Base-by-base conservation (phyloP, 2,113 vertebrate genomes). In the Oreocharis arfaki region DNA sequence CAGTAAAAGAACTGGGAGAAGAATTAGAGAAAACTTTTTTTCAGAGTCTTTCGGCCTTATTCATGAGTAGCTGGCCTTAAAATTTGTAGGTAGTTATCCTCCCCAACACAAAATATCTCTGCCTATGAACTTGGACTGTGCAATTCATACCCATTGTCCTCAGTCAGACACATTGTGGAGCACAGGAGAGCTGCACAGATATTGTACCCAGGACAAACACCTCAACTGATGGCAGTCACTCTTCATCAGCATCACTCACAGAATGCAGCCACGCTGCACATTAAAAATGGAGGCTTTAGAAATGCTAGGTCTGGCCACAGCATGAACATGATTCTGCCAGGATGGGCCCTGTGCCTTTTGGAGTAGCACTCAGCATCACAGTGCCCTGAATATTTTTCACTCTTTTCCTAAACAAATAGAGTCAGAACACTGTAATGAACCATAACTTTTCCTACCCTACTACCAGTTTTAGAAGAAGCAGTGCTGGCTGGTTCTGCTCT, bases 191-290 rank as follows among this genome's bases (percentile, higher is more conserved):
- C 10, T 19, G 55, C 17, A 26, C 27, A 77, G 55, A 23, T 52
- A 49, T 67, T 87, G 52, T 37, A 71, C 14, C 59, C 59, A 75
- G 63, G 64, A 56, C 37, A 84, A 85, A 90, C 22, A 59, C 78
- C 33, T 47, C 70, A 85, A 3, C 20, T 18, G 71, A 60, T 24
- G 41, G 67, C 63, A 94, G 41, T 63, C 61, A 85, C 30, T 41
- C 13, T 49, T 60, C 35, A 77, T 44, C 75, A 94, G 21, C 42
- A 67, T 30, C 28, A 59, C 49, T 67, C 78, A 41, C n/a, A 93
- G 93, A 77, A 35, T 3, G 1, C 42, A 82, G n/a, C 23, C 32
- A 50, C 1, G 0, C 8, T 84, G 35, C 18, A 35, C 0, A 3
- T 49, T 89, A 39, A 35, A 82, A 95, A 53, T 20, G 7, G 32